Conservation (phyloP, 1,140 invertebrate genomes). For the Aphelenchoides fujianensis region DNA sequence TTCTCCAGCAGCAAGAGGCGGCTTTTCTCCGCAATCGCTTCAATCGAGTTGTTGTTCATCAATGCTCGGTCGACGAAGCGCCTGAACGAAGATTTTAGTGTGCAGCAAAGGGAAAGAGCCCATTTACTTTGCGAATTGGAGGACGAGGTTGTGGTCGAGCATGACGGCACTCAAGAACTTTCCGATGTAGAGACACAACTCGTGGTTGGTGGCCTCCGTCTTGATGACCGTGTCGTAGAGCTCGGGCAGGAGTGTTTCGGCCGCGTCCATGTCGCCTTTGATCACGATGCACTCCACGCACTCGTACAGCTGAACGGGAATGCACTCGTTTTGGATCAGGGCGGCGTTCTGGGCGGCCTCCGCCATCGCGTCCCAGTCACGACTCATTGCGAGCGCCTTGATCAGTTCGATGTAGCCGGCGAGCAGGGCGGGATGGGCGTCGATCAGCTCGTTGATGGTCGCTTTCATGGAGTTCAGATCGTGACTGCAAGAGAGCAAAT, state of each 20-base stretch:
- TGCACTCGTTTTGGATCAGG: constrained; percentile 48
- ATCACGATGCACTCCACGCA: constrained; percentile 29
- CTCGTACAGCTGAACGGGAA: constrained; percentile 41
- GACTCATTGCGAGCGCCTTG: constrained; percentile 36
- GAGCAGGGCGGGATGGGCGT: constrained; percentile 36
- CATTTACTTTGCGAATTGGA: constrained; percentile 34
- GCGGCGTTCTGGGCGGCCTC: constrained; percentile 41
- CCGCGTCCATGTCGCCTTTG: constrained; percentile 14
- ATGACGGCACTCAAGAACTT: constrained; percentile 27
- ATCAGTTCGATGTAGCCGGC: constrained; percentile 46
- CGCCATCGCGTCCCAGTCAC: constrained; percentile 40
- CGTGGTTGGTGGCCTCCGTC: constrained; percentile 31
- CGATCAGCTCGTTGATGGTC: constrained; percentile 25
- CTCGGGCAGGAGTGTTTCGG: constrained; percentile 35
- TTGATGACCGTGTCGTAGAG: constrained; percentile 30
- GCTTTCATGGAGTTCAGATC: constrained; percentile 35
- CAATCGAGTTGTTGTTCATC: constrained; percentile 4
- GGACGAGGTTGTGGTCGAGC: constrained; percentile 32
- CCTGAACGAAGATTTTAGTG: constrained; percentile 25
- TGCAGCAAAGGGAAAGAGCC: neutral
- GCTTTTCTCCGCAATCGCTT: constrained; percentile 31
- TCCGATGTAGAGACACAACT: constrained; percentile 15
- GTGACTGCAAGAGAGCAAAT: constrained; percentile 34
- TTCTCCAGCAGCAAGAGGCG: constrained; percentile 33
- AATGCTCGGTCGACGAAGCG: constrained; percentile 38